These are phyloP conservation scores for Hyles lineata DNA, from an alignment of 2,888 invertebrate species.

Conservation along the genomic window DNA sequence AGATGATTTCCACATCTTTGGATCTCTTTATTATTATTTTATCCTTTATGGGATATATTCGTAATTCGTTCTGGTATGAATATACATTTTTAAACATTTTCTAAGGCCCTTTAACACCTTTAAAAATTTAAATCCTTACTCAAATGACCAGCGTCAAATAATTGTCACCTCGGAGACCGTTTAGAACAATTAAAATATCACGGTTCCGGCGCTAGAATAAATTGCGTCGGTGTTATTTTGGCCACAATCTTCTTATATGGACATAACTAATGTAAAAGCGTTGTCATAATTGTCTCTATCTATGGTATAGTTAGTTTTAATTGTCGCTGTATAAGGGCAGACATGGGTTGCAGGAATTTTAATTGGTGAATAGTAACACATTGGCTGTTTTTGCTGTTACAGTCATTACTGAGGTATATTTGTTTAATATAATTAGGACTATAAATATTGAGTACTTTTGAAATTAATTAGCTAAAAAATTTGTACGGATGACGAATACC, in stretches of 20 bases:
- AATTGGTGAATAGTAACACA: background rate
- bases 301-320: constrained; percentile 1
- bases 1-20: too few relatives aligned
- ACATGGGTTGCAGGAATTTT: background rate
- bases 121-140: background rate
- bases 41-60: too few relatives aligned
- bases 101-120: background rate
- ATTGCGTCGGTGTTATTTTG: background rate
- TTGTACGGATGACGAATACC: too few relatives aligned
- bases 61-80: too few relatives aligned
- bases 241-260: background rate
- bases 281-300: background rate
- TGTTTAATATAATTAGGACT: background rate
- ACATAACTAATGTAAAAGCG: constrained; percentile 13
- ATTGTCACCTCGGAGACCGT: background rate
- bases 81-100: too few relatives aligned
- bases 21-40: too few relatives aligned
- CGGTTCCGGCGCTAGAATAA: background rate
- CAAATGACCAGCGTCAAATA: background rate
- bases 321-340: background rate
- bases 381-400: background rate
- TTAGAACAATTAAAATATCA: constrained; percentile 21
- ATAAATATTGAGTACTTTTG: background rate
- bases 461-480: background rate
- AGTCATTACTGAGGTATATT: background rate